Evolutionary conservation across 2,113 vertebrate genomes (phyloP).

Genomic region (Mus spicilegus): DNA sequence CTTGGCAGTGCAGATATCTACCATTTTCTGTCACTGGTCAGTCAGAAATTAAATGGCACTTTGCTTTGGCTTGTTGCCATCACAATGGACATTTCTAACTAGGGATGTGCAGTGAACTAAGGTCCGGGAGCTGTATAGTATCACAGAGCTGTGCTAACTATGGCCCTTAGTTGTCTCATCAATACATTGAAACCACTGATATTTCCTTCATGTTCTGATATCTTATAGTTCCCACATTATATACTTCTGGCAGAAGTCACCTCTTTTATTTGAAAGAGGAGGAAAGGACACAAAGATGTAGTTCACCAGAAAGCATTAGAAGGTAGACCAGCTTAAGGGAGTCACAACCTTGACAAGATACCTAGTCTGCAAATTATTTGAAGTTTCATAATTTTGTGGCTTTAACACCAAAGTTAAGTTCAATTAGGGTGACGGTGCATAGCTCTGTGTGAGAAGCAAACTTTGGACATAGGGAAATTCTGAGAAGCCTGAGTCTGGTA

Average conservation of each 20-base stretch:
- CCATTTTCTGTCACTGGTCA: not conserved
- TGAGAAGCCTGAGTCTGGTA: not conserved
- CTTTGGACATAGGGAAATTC: not conserved
- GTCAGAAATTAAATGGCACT: not conserved
- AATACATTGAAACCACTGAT: not conserved
- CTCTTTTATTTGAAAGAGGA: not conserved
- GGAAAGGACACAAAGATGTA: not conserved
- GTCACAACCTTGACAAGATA: not conserved
- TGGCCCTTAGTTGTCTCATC: not conserved
- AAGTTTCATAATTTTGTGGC: not conserved
- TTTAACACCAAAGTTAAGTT: not conserved
- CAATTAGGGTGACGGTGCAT: no score
- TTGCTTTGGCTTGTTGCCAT: not conserved
- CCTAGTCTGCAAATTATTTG: not conserved
- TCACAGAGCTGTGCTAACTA: not conserved
- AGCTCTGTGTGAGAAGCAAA: not conserved
- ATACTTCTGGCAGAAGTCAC: not conserved
- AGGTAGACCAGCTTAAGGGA: not conserved
- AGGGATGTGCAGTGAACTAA: not conserved
- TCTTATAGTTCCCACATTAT: not conserved
- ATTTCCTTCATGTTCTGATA: not conserved
- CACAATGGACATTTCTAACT: not conserved
- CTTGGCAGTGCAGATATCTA: conserved; percentile 1
- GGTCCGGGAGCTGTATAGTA: fast-evolving
- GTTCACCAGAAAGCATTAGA: not conserved